These are phyloP conservation scores for Calyptommatus sinebrachiatus DNA, from an alignment of 2,113 vertebrate genomes.

Conservation along the genomic window DNA sequence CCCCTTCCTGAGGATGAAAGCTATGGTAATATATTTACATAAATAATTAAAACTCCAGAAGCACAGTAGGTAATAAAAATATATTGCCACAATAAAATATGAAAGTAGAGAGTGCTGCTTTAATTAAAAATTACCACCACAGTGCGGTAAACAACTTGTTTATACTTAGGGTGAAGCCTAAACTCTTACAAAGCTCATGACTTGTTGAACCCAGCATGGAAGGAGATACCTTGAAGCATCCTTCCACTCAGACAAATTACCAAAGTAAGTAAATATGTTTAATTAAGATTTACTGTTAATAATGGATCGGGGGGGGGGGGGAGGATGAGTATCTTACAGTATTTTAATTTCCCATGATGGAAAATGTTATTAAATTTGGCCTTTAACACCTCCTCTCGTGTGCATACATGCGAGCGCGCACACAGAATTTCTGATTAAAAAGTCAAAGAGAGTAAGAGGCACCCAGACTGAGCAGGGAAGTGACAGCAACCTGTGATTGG, in stretches of 20 bases:
- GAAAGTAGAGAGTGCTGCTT: constrained; percentile 68
- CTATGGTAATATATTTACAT: constrained; percentile 71
- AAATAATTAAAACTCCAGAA: constrained; percentile 81
- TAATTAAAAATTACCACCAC: constrained; percentile 80
- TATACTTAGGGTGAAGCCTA: constrained; percentile 46
- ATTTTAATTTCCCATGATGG: constrained; percentile 76
- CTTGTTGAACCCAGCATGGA: constrained; percentile 49
- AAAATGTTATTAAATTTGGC: constrained; percentile 75
- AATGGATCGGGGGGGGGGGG: constrained; percentile 59
- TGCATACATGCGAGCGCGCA: constrained; percentile 55
- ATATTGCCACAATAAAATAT: constrained; percentile 74
- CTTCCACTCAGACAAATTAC: constrained; percentile 57
- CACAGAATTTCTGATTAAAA: constrained; percentile 72
- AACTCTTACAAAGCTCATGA: constrained; percentile 30
- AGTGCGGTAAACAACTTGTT: constrained; percentile 77
- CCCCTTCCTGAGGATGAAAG: constrained; percentile 49
- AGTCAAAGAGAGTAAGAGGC: constrained; percentile 62
- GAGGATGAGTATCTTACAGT: constrained; percentile 45
- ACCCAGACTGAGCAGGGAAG: constrained; percentile 68
- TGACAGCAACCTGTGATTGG: constrained; percentile 56
- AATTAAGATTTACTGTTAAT: constrained; percentile 78
- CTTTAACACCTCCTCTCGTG: constrained; percentile 63
- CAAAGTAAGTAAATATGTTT: constrained; percentile 65
- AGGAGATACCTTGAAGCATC: constrained; percentile 57
- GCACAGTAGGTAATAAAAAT: constrained; percentile 72